Conservation (phyloP, 2,113 vertebrate genomes). For the Bubo scandiacus region DNA sequence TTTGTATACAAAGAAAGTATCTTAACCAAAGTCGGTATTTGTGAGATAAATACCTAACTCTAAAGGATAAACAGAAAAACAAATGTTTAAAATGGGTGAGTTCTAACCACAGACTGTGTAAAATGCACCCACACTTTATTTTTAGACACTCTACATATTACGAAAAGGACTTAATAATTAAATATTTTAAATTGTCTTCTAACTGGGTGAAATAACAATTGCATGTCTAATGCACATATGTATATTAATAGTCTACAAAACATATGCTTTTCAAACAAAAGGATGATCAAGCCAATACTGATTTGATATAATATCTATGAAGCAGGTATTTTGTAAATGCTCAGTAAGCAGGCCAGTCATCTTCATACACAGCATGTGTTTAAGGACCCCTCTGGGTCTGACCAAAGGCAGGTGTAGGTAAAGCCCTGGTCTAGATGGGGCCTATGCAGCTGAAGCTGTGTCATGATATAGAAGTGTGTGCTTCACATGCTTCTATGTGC, state of each 20-base stretch:
- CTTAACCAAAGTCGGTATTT: background rate
- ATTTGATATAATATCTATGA: background rate
- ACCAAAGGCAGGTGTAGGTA: background rate
- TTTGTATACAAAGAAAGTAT: background rate
- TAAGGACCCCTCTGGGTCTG: background rate
- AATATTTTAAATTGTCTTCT: conserved; percentile 24
- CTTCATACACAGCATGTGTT: background rate
- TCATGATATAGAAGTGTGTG: accelerated
- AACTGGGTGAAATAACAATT: background rate
- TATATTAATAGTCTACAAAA: conserved; percentile 1
- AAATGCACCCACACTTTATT: background rate
- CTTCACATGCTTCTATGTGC: background rate
- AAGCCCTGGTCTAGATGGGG: background rate
- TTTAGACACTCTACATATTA: background rate
- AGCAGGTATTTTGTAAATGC: background rate
- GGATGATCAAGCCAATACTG: background rate
- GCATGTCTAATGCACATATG: background rate
- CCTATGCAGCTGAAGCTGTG: background rate
- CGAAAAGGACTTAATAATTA: background rate
- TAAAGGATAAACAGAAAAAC: background rate
- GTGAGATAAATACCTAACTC: background rate
- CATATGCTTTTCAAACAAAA: background rate
- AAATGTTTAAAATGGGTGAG: background rate
- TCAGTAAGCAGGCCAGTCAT: background rate
- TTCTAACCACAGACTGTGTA: background rate